Base-by-base conservation (phyloP, 2,113 vertebrate genomes). In the Passer domesticus region DNA sequence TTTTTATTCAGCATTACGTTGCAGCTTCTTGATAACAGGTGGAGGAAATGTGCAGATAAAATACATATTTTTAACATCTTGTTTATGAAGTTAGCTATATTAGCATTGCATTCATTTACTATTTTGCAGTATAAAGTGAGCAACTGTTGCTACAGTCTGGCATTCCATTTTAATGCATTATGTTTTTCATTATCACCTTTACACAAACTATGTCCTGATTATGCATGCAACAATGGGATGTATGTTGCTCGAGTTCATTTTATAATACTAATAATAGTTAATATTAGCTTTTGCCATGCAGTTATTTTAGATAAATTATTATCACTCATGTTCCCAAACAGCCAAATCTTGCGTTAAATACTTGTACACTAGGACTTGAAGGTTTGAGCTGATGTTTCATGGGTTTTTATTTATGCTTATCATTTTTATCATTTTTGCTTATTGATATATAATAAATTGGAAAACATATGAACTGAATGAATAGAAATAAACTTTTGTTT, bases 361-460 rank as follows among this genome's bases (percentile, higher is more conserved):
- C 50, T 78, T 83, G 19, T 64, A 41, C 3, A 20, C 3, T 14
- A 41, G 47, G 21, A 70, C n/a, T 28, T 83, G 30, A 77, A 63
- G 23, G 6, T 43, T 95, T 92, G 13, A 70, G 49, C 55, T 89
- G 43, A 60, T 31, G 4, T 73, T 85, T 72, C 28, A 39, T 21
- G 3, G 2, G 2, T 31, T 47, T 75, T 25, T 14, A 41, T 31
- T 80, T 43, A 13, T 28, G 28, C 22, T 44, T n/a, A 15, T 72
- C 0, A 24, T 30, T 19, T 50, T 59, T 41, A 12, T 50, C 2
- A 4, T 43, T 35, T 0, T 56, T n/a, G 6, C 24, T 46, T 2
- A 1, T 22, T 43, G 16, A 35, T 33, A 20, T 35, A 11, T 24
- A 37, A 31, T 77, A 52, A 81, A 56, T 41, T 18, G 9, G 11